These are phyloP conservation scores for Platycheirus albimanus DNA, from an alignment of 2,888 invertebrate genomes.

Conservation along the genomic window DNA sequence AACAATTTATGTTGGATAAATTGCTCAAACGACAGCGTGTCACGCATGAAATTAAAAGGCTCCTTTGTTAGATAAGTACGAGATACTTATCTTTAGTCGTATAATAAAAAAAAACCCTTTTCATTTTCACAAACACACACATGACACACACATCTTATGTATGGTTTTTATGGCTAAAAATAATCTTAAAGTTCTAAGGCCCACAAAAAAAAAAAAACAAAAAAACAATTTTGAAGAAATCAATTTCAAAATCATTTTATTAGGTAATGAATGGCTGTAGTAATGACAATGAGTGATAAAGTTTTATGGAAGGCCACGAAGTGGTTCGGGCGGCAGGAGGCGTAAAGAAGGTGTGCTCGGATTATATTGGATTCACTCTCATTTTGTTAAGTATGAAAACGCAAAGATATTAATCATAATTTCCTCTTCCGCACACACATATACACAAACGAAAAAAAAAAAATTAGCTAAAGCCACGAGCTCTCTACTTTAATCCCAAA, in stretches of 20 bases:
- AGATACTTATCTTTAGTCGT: constrained; percentile 25
- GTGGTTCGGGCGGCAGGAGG: no score
- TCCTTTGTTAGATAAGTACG: constrained; percentile 24
- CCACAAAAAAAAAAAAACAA: neutral
- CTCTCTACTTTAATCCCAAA: constrained; percentile 16
- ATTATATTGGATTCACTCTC: constrained; percentile 10
- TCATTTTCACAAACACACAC: constrained; percentile 4
- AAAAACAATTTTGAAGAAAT: constrained; percentile 11
- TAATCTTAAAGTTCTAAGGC: constrained; percentile 8
- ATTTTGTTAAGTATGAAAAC: neutral
- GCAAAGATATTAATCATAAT: constrained; percentile 24
- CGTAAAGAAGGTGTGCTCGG: neutral
- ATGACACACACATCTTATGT: constrained; percentile 3
- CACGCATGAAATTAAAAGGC: constrained; percentile 33
- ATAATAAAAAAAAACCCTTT: constrained; percentile 44
- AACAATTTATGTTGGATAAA: neutral
- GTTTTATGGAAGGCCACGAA: neutral
- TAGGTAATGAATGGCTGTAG: neutral
- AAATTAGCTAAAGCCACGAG: neutral
- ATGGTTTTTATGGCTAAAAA: constrained; percentile 14
- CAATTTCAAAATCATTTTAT: constrained; percentile 28
- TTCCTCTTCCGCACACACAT: constrained; percentile 7
- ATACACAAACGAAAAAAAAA: neutral
- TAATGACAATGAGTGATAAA: constrained; percentile 11
- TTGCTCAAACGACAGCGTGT: constrained; percentile 14